A percentile compares a stretch with the other conserved stretches of the same genome.
phyloP scores from a whole-genome alignment of 53 echinoderm and acorn worm genomes.

The Echinometra lucunter region DNA sequence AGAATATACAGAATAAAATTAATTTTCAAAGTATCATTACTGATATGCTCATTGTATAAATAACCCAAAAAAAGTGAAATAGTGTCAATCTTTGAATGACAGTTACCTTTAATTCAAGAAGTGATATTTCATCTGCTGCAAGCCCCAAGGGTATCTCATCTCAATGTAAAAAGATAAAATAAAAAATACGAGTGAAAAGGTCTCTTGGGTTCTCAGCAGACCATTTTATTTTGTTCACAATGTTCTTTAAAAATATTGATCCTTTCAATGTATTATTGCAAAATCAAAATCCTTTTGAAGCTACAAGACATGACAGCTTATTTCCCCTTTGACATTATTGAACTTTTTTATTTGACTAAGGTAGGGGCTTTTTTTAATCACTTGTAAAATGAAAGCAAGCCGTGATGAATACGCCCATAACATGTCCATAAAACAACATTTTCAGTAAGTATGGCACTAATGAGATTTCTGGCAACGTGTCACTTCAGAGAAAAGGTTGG shows the following conservation, averaged over 20 bases:
- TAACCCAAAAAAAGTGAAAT: background rate
- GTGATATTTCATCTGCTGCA: background rate
- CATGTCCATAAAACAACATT: slow-evolving; percentile 34
- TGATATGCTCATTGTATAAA: background rate
- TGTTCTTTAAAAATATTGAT: background rate
- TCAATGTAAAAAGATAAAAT: no score
- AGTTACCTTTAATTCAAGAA: background rate
- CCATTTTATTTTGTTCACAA: background rate
- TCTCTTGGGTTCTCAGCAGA: no score
- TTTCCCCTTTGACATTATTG: background rate
- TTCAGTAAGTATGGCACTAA: slow-evolving; percentile 11
- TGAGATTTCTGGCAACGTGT: slow-evolving; percentile 23
- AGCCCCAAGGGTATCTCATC: no score
- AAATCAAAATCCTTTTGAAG: background rate
- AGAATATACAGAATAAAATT: no score
- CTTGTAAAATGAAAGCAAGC: background rate
- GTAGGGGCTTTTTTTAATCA: background rate
- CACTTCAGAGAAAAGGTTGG: slow-evolving; percentile 13
- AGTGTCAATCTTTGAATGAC: background rate
- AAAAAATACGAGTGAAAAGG: no score
- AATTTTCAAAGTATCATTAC: background rate
- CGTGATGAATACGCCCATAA: background rate
- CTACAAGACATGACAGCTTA: background rate
- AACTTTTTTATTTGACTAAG: background rate
- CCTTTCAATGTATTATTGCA: background rate